Evolutionary conservation across 2,113 vertebrate species (phyloP).

Genomic region (Noturus placidus): DNA sequence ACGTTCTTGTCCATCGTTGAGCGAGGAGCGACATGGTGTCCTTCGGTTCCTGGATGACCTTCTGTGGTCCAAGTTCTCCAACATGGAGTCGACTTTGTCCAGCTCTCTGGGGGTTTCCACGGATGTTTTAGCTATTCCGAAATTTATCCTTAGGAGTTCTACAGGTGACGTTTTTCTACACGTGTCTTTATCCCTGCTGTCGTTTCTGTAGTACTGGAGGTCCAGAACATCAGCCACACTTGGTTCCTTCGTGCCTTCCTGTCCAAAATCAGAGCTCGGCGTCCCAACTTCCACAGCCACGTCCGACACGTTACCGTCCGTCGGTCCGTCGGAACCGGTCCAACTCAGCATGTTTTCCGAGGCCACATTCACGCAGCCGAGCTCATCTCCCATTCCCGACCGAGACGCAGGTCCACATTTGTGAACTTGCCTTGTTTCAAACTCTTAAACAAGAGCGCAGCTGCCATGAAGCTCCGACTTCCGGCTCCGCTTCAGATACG

Average conservation of each 20-base stretch:
- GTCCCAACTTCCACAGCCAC: constrained; percentile 65
- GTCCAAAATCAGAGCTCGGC: constrained; percentile 57
- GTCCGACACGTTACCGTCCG: constrained; percentile 58
- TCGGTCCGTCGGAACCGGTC: constrained; percentile 61
- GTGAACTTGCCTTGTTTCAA: constrained; percentile 43
- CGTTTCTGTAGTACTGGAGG: constrained; percentile 43
- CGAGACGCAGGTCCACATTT: constrained; percentile 67
- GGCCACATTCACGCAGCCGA: constrained; percentile 63
- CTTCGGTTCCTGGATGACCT: background rate
- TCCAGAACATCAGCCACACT: constrained; percentile 42
- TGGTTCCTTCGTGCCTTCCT: constrained; percentile 49
- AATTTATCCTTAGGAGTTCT: constrained; percentile 67
- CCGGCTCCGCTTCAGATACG: constrained; percentile 70
- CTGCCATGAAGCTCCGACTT: constrained; percentile 66
- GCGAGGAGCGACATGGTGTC: background rate
- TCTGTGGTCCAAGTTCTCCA: constrained; percentile 37
- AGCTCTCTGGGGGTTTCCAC: constrained; percentile 1
- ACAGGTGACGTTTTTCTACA: constrained; percentile 60
- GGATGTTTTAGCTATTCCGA: constrained; percentile 52
- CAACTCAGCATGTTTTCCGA: constrained; percentile 67
- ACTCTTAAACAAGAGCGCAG: constrained; percentile 66
- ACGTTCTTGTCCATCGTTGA: constrained; percentile 32
- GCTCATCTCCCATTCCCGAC: constrained; percentile 85
- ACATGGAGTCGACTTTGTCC: constrained; percentile 45
- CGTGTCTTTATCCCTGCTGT: constrained; percentile 58